Base-by-base conservation (phyloP, 2,888 invertebrate species). In the Ophion obscuratus region DNA sequence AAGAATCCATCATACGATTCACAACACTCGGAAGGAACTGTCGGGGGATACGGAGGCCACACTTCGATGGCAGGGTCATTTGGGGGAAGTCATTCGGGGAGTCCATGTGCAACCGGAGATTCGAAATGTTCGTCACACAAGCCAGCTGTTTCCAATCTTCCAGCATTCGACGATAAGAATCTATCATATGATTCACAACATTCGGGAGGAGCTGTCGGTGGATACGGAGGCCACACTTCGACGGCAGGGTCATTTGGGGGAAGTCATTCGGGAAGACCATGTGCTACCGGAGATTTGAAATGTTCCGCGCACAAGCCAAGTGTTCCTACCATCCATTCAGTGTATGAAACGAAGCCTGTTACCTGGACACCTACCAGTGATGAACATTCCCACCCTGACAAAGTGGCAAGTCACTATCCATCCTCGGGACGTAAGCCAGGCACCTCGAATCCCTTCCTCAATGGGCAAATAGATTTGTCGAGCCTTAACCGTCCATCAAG, bases 381-480 rank as follows among this genome's bases (percentile, higher is more conserved):
- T 14, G 40, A 6, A 2, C 66, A 59, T 27, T 59, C 36, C 27
- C 4, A 9, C 11, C 62, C 75, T 9, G 20, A 20, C 44, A 59
- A 67, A 10, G 61, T 36, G n/a, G 5, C 78, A 10, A 14, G 57
- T 64, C 47, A 66, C 5, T 57, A 27, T 7, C 44, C 36, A 20
- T 68, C 81, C 9, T 24, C 68, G 36, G 68, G 68, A 70, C 24
- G 47, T 0, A 75, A 76, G 2, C 80, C 75, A 14, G 44, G 31
- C 68, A 70, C 71, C n/a, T 57, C 76, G 24, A 84, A 84, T 73
- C 84, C 84, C 7, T 84, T 84, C 44, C 81, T 84, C 27, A 84
- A 76, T 20, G 84, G 84, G 10, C 31, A 84, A 40, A 81, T 84
- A 71, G 77, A 77, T 20, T 17, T 77, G 31, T 76, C 81, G 61